phyloP scores from a whole-genome alignment of 2,888 invertebrate genomes.

The Saturnia pavonia region DNA sequence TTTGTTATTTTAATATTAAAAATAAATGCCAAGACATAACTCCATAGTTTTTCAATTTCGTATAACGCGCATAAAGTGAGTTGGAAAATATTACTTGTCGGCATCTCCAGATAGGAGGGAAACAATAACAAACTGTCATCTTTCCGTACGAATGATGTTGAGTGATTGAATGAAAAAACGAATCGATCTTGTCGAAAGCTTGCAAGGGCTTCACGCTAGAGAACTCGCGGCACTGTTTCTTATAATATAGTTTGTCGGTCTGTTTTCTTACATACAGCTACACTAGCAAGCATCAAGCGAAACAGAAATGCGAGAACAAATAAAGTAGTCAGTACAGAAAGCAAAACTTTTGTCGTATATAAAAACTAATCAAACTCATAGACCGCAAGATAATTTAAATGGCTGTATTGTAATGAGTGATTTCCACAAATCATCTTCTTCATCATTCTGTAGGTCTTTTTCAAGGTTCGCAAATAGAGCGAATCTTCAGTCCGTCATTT shows the following conservation, averaged over 20 bases:
- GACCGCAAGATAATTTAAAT: background rate
- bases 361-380: background rate
- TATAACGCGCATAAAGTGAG: background rate
- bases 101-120: background rate
- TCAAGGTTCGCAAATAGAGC: too few relatives aligned
- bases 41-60: background rate
- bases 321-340: background rate
- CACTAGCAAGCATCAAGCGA: too few relatives aligned
- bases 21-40: background rate
- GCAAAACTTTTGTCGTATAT: background rate
- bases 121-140: conserved; percentile 6
- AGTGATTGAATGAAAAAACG: conserved; percentile 3
- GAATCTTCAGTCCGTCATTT: background rate
- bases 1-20: too few relatives aligned
- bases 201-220: conserved; percentile 1
- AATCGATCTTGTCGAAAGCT: conserved; percentile 9
- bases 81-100: background rate
- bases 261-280: background rate
- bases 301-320: background rate
- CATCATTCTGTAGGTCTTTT: background rate
- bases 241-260: background rate
- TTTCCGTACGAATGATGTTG: background rate
- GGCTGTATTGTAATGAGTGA: background rate
- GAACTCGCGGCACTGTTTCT: background rate
- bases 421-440: background rate